Evolutionary conservation across 2,888 invertebrate genomes (phyloP), one percentile per base, ranked within the genome.

Genomic region (Agriopis aurantiaria): DNA sequence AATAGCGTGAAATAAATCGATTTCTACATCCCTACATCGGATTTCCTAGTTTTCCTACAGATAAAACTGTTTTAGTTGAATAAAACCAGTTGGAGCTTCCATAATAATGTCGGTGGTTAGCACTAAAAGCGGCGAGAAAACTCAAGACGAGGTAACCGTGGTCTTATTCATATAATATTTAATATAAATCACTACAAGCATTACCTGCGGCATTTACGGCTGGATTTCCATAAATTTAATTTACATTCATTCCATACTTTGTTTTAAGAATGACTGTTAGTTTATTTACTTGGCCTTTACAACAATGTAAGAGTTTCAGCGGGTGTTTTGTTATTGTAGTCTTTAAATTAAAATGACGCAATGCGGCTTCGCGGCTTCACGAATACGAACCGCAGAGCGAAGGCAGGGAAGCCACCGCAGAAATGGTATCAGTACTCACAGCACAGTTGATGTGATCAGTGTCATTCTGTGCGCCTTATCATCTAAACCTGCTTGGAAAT

Each of bases 81-180:
- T 40, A 55, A 40, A 55, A 55, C 40, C 40, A 17, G 2, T 43
- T 17, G n/a, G 6, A 43, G 14, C 11, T 10, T 41, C 9, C 10
- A 9, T 48, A 55, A 65, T 9, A 33, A 92, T 92, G 92, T 90
- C 91, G 40, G 85, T 88, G 79, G 79, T 86, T 61, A 78, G 82
- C 74, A 87, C 91, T 41, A 92, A 91, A 79, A 86, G 85, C 68
- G 91, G 91, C 17, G 91, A 96, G 82, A 95, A 95, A 80, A 95
- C 95, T 69, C 96, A 96, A 83, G 97, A 97, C 89, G 96, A 97
- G 95, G 97, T 97, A 90, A 92, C 88, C 78, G 71, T 68, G 65
- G 53, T 61, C 48, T 12, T 11, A 69, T 53, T 66, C 10, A 60
- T 53, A 41, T 33, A 59, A 23, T 45, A 23, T 33, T 45, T 43